phyloP scores from a whole-genome alignment of 2,888 invertebrate species.

The Polymixis flavicincta region DNA sequence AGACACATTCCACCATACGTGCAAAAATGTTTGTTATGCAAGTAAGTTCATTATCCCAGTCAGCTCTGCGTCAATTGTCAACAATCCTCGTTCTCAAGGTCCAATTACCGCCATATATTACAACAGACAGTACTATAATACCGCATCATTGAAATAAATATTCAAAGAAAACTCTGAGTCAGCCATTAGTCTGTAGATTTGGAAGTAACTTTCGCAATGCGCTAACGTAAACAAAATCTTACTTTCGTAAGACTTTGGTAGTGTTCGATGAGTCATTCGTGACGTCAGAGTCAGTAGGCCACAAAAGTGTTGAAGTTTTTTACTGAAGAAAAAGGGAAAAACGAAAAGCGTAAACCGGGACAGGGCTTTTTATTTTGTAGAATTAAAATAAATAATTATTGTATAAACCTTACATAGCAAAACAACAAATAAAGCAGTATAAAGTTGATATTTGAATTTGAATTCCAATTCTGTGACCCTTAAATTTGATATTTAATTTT shows the following conservation, averaged over 20 bases:
- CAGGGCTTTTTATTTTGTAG: too few species aligned
- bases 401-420: too few species aligned
- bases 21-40: neutral
- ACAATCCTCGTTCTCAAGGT: constrained; percentile 16
- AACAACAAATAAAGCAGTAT: too few species aligned
- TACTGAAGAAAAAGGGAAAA: too few species aligned
- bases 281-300: constrained; percentile 3
- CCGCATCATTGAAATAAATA: constrained; percentile 13
- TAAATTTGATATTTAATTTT: too few species aligned
- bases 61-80: constrained; percentile 18
- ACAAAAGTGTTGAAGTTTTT: neutral
- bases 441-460: too few species aligned
- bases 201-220: constrained; percentile 40
- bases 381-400: too few species aligned
- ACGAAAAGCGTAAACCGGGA: too few species aligned
- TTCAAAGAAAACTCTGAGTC: constrained; percentile 44
- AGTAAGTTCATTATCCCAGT: neutral
- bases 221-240: constrained; percentile 34
- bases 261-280: constrained; percentile 29
- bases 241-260: constrained; percentile 31
- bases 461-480: too few species aligned
- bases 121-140: constrained; percentile 17
- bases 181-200: constrained; percentile 2
- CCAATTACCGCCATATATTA: constrained; percentile 3
- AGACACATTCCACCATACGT: neutral